Conservation (phyloP, 2,888 invertebrate species). For the Marasmarcha lunaedactyla region DNA sequence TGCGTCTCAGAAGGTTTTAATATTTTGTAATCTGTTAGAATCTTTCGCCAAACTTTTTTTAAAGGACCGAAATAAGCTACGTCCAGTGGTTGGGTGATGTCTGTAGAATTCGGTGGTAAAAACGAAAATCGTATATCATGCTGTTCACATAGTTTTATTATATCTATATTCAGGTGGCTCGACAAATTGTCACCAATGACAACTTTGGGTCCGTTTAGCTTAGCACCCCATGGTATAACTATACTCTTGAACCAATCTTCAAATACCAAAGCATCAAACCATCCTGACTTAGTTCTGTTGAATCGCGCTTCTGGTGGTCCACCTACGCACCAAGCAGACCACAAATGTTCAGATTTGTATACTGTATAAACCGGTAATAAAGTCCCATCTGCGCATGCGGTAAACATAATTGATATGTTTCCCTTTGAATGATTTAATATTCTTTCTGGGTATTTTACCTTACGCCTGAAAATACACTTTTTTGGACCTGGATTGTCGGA, state of each 20-base stretch:
- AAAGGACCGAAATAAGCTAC: conserved; percentile 4
- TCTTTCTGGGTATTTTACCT: conserved; percentile 4
- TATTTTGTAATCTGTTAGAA: not conserved
- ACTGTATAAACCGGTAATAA: conserved; percentile 14
- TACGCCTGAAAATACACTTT: conserved; percentile 11
- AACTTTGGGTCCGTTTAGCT: too few species aligned
- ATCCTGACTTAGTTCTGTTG: conserved; percentile 15
- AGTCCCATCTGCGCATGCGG: not conserved
- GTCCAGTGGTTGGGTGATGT: conserved; percentile 15
- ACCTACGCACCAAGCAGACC: conserved; percentile 9
- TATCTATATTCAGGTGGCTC: conserved; percentile 2
- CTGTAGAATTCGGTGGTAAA: conserved; percentile 16
- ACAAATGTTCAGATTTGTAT: conserved; percentile 13
- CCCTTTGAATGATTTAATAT: conserved; percentile 13
- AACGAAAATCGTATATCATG: conserved; percentile 13
- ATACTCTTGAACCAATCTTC: conserved; percentile 10
- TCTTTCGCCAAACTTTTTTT: conserved; percentile 2
- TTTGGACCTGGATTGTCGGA: conserved; percentile 14
- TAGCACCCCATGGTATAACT: not conserved
- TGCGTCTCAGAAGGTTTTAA: not conserved
- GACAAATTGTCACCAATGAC: too few species aligned
- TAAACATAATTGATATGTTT: conserved; percentile 14
- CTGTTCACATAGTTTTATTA: conserved; percentile 11
- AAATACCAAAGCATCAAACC: conserved; percentile 15
- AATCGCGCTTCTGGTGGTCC: conserved; percentile 14